phyloP scores from a whole-genome alignment of 2,113 vertebrate species.

The Tor tambroides region DNA sequence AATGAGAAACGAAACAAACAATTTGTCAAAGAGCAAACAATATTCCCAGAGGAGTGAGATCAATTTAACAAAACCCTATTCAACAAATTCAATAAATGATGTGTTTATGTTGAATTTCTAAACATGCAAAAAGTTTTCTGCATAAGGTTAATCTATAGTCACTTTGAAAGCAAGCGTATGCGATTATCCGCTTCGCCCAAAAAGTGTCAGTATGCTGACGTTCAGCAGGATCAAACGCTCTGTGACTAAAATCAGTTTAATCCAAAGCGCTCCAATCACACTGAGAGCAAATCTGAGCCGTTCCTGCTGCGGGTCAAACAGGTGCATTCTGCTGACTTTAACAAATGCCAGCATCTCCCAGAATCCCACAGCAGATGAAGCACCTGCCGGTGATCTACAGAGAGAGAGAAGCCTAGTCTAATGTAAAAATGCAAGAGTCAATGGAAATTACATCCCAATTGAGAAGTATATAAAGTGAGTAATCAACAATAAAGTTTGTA shows the following conservation, averaged over 20 bases:
- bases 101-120: neutral
- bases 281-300: neutral
- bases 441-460: neutral
- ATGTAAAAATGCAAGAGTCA: neutral
- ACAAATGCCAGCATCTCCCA: constrained; percentile 39
- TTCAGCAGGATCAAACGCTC: neutral
- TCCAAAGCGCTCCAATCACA: neutral
- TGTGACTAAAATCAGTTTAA: neutral
- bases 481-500: too few relatives aligned
- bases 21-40: neutral
- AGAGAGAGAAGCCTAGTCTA: neutral
- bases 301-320: neutral
- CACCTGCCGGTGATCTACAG: neutral
- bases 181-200: neutral
- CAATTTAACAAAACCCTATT: too few relatives aligned
- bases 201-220: neutral
- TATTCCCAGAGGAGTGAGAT: neutral
- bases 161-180: neutral
- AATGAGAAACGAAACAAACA: neutral
- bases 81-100: neutral
- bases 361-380: constrained; percentile 12
- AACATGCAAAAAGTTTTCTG: neutral
- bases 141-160: neutral
- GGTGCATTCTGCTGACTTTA: constrained; percentile 10
- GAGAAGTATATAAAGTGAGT: neutral